A percentile compares a stretch with the other conserved stretches of the same genome.
These are phyloP conservation scores for Trididemnum nubilum DNA, from an alignment of 23 tunicate species.

Conservation along the genomic window DNA sequence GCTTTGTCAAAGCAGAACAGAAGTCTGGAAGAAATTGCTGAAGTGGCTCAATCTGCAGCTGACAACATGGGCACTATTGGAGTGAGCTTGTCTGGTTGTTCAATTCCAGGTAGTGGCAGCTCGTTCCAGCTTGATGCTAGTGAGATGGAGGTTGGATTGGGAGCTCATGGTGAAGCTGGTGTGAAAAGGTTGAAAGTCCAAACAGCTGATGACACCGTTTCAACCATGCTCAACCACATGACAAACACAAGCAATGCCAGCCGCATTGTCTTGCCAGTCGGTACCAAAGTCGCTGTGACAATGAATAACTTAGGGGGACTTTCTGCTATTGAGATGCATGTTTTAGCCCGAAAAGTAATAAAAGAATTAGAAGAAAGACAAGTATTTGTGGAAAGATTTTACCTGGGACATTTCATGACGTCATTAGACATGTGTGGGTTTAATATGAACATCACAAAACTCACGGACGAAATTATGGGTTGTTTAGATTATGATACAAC, in stretches of 20 bases:
- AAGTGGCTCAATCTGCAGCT: conserved; percentile 28
- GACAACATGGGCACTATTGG: conserved; percentile 96
- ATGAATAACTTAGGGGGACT: conserved; percentile 96
- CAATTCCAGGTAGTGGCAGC: conserved; percentile 89
- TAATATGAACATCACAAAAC: conserved; percentile 65
- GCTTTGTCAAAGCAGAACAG: conserved; percentile 71
- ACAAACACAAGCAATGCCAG: conserved; percentile 44
- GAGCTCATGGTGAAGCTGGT: conserved; percentile 99
- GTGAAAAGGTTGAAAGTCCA: conserved; percentile 68
- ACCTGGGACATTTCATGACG: conserved; percentile 94
- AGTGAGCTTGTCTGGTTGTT: conserved; percentile 94
- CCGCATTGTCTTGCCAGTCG: conserved; percentile 27
- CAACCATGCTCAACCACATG: conserved; percentile 69
- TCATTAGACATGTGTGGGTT: conserved; percentile 97
- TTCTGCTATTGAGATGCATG: conserved; percentile 82
- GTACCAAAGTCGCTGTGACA: conserved; percentile 49
- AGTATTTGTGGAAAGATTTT: conserved; percentile 47
- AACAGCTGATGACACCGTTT: conserved; percentile 76
- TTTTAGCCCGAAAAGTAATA: conserved; percentile 66
- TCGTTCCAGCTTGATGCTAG: conserved; percentile 60
- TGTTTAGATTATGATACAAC: conserved; percentile 61
- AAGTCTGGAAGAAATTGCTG: conserved; percentile 55
- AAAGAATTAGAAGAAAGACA: conserved; percentile 35
- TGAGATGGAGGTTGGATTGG: conserved; percentile 98
- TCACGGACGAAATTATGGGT: conserved; percentile 44